Conservation (phyloP, 2,888 invertebrate genomes). For the Pyrgus malvae region DNA sequence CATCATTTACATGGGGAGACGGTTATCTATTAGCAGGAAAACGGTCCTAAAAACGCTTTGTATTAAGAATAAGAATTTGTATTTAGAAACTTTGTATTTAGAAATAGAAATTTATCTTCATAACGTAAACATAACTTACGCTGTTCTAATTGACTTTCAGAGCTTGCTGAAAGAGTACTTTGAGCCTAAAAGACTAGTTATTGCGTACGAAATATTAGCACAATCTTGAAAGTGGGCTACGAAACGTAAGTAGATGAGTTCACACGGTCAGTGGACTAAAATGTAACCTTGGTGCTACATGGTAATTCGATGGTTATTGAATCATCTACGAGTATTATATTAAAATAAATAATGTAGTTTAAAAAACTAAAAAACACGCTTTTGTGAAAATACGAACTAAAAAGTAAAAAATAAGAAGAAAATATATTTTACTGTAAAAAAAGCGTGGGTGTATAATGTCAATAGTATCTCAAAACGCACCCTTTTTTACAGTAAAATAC, state of each 20-base stretch:
- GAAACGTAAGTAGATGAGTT: constrained; percentile 46
- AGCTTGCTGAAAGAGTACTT: constrained; percentile 25
- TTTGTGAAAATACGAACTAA: background rate
- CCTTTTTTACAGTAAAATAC: no score
- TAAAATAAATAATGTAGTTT: background rate
- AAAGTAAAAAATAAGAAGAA: no score
- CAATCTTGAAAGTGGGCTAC: constrained; percentile 59
- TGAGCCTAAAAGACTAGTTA: constrained; percentile 12
- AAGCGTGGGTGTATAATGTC: no score
- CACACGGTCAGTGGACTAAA: constrained; percentile 50
- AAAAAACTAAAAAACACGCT: background rate
- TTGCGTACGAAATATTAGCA: constrained; percentile 52
- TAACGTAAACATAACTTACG: no score
- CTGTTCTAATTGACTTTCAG: constrained; percentile 2
- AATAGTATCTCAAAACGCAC: no score
- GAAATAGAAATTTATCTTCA: no score
- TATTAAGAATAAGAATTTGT: no score
- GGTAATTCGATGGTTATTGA: constrained; percentile 25
- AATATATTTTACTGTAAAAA: no score
- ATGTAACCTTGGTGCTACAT: constrained; percentile 36
- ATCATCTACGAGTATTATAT: constrained; percentile 7
- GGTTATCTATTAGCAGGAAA: no score
- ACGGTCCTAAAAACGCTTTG: no score
- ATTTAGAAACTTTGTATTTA: no score
- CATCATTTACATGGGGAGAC: no score